Evolutionary conservation across 2,113 vertebrate species (phyloP).

Genomic region (Siniperca chuatsi): DNA sequence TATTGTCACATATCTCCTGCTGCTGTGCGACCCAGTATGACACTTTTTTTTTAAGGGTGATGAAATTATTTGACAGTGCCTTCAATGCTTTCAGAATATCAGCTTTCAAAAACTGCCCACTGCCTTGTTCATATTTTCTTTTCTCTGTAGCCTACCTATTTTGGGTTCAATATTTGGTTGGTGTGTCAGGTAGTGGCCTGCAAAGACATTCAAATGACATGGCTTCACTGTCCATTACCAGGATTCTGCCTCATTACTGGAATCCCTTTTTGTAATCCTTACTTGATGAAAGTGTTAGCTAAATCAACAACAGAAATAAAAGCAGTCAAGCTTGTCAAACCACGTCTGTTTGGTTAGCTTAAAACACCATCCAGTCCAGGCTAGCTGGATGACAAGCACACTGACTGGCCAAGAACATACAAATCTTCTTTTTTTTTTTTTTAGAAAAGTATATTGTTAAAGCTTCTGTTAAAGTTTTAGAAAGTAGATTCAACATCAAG

Average conservation of each 20-base stretch:
- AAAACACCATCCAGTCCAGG: not conserved
- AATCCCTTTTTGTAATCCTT: slow-evolving; percentile 33
- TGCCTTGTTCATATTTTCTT: not conserved
- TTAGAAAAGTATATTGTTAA: too few relatives aligned
- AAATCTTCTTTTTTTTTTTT: not conserved
- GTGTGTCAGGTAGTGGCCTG: not conserved
- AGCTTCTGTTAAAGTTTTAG: not conserved
- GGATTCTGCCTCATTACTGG: slow-evolving; percentile 18
- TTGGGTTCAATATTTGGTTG: not conserved
- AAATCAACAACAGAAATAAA: slow-evolving; percentile 34
- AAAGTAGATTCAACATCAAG: not conserved
- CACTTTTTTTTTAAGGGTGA: slow-evolving; percentile 41
- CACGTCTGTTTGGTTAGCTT: slow-evolving; percentile 14
- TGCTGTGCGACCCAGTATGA: slow-evolving; percentile 22
- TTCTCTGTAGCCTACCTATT: not conserved
- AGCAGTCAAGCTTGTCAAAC: slow-evolving; percentile 34
- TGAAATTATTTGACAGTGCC: slow-evolving; percentile 52
- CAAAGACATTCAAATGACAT: slow-evolving; percentile 5
- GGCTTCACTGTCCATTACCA: slow-evolving; percentile 32
- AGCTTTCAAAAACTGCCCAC: slow-evolving; percentile 6
- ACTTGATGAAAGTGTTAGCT: slow-evolving; percentile 34
- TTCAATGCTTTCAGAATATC: slow-evolving; percentile 25
- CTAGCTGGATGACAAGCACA: not conserved
- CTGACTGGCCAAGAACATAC: slow-evolving; percentile 6
- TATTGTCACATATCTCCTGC: slow-evolving; percentile 46